Percentiles rank a stretch among this genome's conserved stretches.
Conservation (phyloP, 2,888 invertebrate species). For the Eucera pruinosa region DNA sequence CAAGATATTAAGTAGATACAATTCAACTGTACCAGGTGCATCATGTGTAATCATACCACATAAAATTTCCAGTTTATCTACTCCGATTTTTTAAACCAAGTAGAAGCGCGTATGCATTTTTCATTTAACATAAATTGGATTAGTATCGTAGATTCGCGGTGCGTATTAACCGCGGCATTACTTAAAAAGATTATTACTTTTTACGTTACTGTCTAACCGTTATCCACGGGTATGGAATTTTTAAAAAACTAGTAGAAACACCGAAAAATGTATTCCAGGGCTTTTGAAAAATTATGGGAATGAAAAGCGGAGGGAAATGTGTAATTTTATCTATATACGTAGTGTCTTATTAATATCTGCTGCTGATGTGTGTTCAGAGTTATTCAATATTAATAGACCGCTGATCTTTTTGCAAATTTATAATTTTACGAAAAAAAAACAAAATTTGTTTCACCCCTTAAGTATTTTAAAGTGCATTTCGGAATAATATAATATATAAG, state of each 20-base stretch:
- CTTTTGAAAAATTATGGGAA: conserved; percentile 7
- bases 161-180: not conserved
- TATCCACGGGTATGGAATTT: conserved; percentile 19
- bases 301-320: not conserved
- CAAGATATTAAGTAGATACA: too few relatives aligned
- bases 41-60: conserved; percentile 1
- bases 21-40: not conserved
- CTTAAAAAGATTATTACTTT: conserved; percentile 20
- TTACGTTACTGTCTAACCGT: not conserved
- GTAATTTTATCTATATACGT: too few relatives aligned
- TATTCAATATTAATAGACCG: too few relatives aligned
- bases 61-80: conserved; percentile 14
- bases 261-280: not conserved
- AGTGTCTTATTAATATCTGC: not conserved
- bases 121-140: conserved; percentile 35
- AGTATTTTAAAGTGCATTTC: too few relatives aligned
- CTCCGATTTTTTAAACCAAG: not conserved
- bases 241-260: not conserved
- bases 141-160: conserved; percentile 5
- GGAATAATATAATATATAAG: too few relatives aligned
- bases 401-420: too few relatives aligned
- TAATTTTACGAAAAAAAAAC: too few relatives aligned
- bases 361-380: too few relatives aligned
- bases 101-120: conserved; percentile 9
- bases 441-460: too few relatives aligned